Base-by-base conservation (phyloP, 2,888 invertebrate species). In the Pyrrhia umbra region DNA sequence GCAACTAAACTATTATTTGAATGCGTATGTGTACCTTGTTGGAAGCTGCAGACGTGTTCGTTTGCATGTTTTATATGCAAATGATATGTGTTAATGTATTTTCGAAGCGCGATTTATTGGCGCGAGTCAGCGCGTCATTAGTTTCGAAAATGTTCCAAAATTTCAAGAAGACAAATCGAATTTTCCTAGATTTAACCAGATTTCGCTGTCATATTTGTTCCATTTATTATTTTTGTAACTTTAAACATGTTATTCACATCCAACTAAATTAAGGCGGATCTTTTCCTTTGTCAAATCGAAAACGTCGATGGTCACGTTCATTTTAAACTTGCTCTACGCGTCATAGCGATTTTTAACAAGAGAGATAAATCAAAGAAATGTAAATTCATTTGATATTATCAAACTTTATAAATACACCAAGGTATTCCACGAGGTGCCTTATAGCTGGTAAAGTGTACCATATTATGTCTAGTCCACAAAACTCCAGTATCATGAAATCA, bases 51-150 rank as follows among this genome's bases (percentile, higher is more conserved):
- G 23, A 63, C 51, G 37, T n/a, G 34, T 18, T 42, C 51, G 34
- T 54, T 54, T 15, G 18, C 56, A 49, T 45, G 37, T 51, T 56
- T 15, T 55, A 43, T 52, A 66, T 60, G 16, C 23, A 68, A 68
- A 61, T 64, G 10, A 55, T 40, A 49, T 42, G 49, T 55, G 52
- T 37, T 50, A 56, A 64, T 70, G 52, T 78, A 61, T 70, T 77
- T 68, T 47, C 37, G 49, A 54, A 43, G 52, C 43, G 39, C 20
- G 21, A 55, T 75, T 64, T 70, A 60, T 50, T 70, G 62, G 58
- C 61, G 49, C 49, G 13, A 54, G 30, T 52, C 57, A 62, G 15
- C 30, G 37, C 43, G 5, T 27, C 15, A 30, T 51, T 40, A 16
- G 45, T 52, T 59, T 58, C 55, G 21, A 42, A 51, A 49, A 51